These are phyloP conservation scores for Belgica antarctica DNA, from an alignment of 2,888 invertebrate genomes.

Conservation along the genomic window DNA sequence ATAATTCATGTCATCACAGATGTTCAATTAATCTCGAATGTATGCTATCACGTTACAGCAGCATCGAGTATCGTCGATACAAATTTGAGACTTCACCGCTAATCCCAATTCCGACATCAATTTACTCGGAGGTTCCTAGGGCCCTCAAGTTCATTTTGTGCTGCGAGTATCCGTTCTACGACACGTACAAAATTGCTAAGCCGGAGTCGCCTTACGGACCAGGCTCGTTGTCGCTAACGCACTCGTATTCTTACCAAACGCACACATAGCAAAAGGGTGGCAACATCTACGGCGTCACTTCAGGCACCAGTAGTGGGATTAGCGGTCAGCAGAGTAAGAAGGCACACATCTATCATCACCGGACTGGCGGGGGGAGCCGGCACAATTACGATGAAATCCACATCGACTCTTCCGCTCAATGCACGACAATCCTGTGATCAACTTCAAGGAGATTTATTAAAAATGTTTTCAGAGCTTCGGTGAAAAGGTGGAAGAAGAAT, in stretches of 20 bases:
- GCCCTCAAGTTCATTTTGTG: slow-evolving; percentile 80
- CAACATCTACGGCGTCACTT: slow-evolving; percentile 37
- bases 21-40: background rate
- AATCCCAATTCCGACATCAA: slow-evolving; percentile 81
- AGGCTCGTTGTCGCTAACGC: slow-evolving; percentile 54
- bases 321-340: background rate
- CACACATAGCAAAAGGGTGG: slow-evolving; percentile 51
- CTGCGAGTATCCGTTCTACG: slow-evolving; percentile 86
- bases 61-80: slow-evolving; percentile 81
- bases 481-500: too few relatives aligned
- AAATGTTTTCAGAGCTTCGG: too few relatives aligned
- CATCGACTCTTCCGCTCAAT: slow-evolving; percentile 20
- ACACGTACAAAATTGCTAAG: slow-evolving; percentile 62
- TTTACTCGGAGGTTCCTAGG: slow-evolving; percentile 82
- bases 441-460: background rate
- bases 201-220: slow-evolving; percentile 50
- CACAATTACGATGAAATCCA: slow-evolving; percentile 37
- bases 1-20: background rate
- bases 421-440: slow-evolving; percentile 31
- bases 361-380: background rate
- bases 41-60: slow-evolving; percentile 59
- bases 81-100: slow-evolving; percentile 85
- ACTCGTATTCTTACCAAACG: slow-evolving; percentile 52
- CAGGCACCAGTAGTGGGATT: background rate
- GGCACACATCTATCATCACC: background rate